Base-by-base conservation (phyloP, 2,797 vertebrate species). In the Bovichtus variegatus region DNA sequence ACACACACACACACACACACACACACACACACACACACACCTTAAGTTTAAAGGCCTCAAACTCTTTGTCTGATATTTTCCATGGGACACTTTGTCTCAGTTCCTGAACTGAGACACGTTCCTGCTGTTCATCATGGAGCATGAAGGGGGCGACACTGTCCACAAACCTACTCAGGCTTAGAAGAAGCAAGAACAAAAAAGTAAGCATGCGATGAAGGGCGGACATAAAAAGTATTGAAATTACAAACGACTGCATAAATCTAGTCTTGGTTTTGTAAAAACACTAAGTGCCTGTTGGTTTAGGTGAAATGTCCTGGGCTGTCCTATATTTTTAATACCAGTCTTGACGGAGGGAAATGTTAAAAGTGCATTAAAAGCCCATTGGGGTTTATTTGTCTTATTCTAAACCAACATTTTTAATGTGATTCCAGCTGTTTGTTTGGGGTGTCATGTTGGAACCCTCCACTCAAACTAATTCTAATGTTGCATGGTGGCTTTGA, bases 61-160 rank as follows among this genome's bases (percentile, higher is more conserved):
- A 89, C 55, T 95, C 91, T 70, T 92, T 94, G 49, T 95, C 90
- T 7, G 90, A 93, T 80, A 95, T 85, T 51, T 91, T 91, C 92
- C 93, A 94, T 0, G 92, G 90, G 0, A 81, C 70, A 0, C 72
- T 83, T 11, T 83, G 78, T 54, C 76, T 91, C 51, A 88, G 70
- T 9, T 88, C 85, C 36, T 89, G 61, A 2, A 62, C 36, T 0
- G 79, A 72, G 18, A 53, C 21, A 0, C 78, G 79, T 5, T 78
- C 83, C 67, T 91, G 89, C 71, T 93, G 87, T 67, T 84, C 91
- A 25, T 94, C 92, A 0, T 63, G 50, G 9, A 95, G 54, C 64
- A 81, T 83, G 85, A 93, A 94, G 74, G 93, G 92, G 76, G 92
- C 87, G 29, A 96, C 72, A 13, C 83, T 85, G 27, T 95, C 92